Evolutionary conservation across 1,140 invertebrate genomes (phyloP), one percentile per base, ranked within the genome.

Genomic region (Cydia pomonella): DNA sequence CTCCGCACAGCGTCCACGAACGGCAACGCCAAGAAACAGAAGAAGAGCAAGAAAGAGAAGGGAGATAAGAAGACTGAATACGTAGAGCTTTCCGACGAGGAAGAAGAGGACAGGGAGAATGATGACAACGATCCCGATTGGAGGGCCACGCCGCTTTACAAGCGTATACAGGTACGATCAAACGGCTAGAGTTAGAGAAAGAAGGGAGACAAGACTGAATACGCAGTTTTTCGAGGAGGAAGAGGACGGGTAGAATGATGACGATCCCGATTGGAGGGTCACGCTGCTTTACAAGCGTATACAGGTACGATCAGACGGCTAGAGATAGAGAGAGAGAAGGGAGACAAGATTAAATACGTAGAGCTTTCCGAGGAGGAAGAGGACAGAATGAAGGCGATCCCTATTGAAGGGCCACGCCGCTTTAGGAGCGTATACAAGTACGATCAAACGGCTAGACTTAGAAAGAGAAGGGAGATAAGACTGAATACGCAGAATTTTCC

Each of bases 261-360:
- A 93, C 53, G 96, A 97, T 89, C 95, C 96, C 0, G 96, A 96
- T 83, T 96, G 96, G 96, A 90, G 81, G 18, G 93, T 93, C 73
- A 96, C 95, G 6, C 95, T 95, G 3, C 80, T 95, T 4, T 87
- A 88, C 73, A 92, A 92, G 75, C 78, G 94, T 84, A 79, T 92
- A 82, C 88, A 91, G 83, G 90, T 92, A 75, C 64, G 33, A 13
- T 44, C 41, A 18, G 3, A 23, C 53, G 33, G n/a, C 1, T 64
- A 64, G 16, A 12, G n/a, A 25, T 87, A 87, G 76, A 89, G 88
- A n/a, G n/a, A n/a, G n/a, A 84, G 73, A 72, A 38, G n/a, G 21
- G 77, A 44, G 83, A 84, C 5, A 89, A 85, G 72, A 87, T 80
- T 69, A 90, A 82, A 77, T 87, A 87, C 47, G 74, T 80, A n/a